Evolutionary conservation across 2,888 invertebrate genomes (phyloP).

Genomic region (Ephialtes manifestator): DNA sequence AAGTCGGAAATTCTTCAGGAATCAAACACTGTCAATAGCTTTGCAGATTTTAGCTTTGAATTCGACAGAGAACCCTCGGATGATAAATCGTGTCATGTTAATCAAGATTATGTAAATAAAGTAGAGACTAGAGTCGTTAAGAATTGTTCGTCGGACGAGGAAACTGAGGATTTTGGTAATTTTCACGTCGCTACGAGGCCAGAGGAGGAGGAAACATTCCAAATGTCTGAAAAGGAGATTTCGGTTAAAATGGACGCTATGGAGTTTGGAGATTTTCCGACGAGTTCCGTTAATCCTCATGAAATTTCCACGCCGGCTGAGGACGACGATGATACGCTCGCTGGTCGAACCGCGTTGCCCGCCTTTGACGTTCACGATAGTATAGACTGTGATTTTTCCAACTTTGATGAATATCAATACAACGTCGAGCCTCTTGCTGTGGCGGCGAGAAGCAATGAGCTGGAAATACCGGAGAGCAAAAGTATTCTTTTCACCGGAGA

Average conservation of each 20-base stretch:
- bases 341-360: constrained; percentile 20
- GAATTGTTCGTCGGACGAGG: not conserved
- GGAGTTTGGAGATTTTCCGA: constrained; percentile 41
- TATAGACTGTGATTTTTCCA: constrained; percentile 69
- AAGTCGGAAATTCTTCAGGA: constrained; percentile 57
- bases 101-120: constrained; percentile 66
- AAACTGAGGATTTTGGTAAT: constrained; percentile 12
- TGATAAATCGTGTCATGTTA: constrained; percentile 57
- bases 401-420: constrained; percentile 52
- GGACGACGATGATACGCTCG: constrained; percentile 28
- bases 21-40: constrained; percentile 66
- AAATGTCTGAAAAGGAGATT: constrained; percentile 12
- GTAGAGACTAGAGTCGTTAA: constrained; percentile 15
- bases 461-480: constrained; percentile 23
- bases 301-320: constrained; percentile 15
- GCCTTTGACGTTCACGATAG: constrained; percentile 31
- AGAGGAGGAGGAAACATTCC: constrained; percentile 38
- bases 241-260: constrained; percentile 25
- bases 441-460: constrained; percentile 1
- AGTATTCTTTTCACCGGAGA: not conserved
- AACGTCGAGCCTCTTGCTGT: constrained; percentile 1
- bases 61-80: constrained; percentile 59
- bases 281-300: constrained; percentile 1
- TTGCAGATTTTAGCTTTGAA: constrained; percentile 73
- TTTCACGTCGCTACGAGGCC: constrained; percentile 1